Evolutionary conservation across 92 coral and sea anemone species (phyloP).

Genomic region (Phenganax subtilis): DNA sequence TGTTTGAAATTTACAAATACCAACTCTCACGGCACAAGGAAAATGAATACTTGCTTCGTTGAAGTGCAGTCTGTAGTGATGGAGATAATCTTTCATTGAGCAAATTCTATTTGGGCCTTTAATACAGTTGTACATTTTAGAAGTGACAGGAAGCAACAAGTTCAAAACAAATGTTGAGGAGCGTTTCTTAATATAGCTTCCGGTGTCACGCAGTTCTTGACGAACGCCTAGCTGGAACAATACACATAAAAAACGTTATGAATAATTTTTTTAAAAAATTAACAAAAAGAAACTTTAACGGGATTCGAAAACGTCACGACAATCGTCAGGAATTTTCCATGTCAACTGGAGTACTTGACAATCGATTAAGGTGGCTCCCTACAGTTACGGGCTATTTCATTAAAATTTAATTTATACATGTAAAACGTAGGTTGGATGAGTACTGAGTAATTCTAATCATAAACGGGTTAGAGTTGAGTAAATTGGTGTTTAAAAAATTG

Average conservation of each 20-base stretch:
- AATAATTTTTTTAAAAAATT: neutral
- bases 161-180: slow-evolving; percentile 3
- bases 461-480: too few species aligned
- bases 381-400: too few species aligned
- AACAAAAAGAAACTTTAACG: neutral
- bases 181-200: neutral
- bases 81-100: neutral
- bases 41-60: slow-evolving; percentile 12
- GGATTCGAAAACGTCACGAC: neutral
- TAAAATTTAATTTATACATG: too few species aligned
- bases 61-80: slow-evolving; percentile 18
- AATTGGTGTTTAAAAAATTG: too few species aligned
- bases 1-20: slow-evolving; percentile 13
- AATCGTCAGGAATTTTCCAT: neutral
- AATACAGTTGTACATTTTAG: slow-evolving; percentile 15
- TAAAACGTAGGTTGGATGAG: too few species aligned
- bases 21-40: slow-evolving; percentile 18
- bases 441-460: too few species aligned
- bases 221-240: neutral
- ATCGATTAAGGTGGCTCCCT: too few species aligned
- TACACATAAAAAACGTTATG: neutral
- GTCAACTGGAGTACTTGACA: neutral
- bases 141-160: neutral
- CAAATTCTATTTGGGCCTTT: neutral
- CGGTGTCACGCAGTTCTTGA: neutral